Conservation (phyloP, 2,113 vertebrate species). For the Bombycilla garrulus region DNA sequence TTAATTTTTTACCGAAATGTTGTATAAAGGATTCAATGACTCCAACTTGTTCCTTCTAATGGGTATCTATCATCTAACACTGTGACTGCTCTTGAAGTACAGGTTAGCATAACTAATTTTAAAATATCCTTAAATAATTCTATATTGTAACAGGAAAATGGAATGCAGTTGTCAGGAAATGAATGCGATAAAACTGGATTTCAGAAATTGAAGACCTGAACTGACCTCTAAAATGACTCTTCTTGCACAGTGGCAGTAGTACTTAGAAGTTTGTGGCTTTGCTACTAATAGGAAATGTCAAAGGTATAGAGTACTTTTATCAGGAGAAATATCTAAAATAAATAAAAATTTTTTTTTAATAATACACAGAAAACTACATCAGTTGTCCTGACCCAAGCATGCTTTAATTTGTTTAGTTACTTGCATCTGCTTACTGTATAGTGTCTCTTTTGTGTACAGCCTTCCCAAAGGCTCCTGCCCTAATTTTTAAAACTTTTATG, state of each 20-base stretch:
- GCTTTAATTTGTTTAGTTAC: not conserved
- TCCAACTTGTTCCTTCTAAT: constrained; percentile 50
- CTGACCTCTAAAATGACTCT: not conserved
- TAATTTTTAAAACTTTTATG: not conserved
- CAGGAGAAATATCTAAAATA: not conserved
- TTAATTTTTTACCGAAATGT: constrained; percentile 39
- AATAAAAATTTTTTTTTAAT: not conserved
- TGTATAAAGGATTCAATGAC: constrained; percentile 28
- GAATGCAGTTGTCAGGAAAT: not conserved
- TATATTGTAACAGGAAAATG: not conserved
- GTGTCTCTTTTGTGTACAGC: not conserved
- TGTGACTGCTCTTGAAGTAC: not conserved
- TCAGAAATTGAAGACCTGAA: not conserved
- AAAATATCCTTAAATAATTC: not conserved
- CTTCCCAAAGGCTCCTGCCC: not conserved
- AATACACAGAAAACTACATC: not conserved
- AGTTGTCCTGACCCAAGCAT: not conserved
- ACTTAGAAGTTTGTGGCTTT: not conserved
- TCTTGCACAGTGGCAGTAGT: not conserved
- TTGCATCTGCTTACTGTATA: not conserved
- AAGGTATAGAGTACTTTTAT: not conserved
- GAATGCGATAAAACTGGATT: not conserved
- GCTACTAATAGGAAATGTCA: not conserved
- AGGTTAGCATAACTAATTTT: not conserved
- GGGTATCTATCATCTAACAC: constrained; percentile 26